Evolutionary conservation across 2,113 vertebrate species (phyloP), one percentile per base, ranked within the genome.

Genomic region (Neogobius melanostomus): DNA sequence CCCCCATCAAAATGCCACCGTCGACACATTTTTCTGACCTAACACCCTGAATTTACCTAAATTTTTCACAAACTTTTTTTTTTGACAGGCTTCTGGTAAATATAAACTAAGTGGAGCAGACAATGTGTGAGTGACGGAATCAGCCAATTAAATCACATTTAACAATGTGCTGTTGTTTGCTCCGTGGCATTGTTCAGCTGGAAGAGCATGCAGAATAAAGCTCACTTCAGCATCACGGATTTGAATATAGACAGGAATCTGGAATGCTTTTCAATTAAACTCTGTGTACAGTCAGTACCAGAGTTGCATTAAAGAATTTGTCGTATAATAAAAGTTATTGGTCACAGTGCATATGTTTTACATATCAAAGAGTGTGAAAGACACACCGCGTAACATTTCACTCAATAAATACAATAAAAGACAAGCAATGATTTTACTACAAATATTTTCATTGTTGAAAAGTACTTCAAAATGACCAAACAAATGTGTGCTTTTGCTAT

Each of bases 1-100:
- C 92, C 93, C 90, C 91, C 68, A 94, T 93, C 94, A 93, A 94
- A 95, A 93, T 85, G 84, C 91, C 85, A 91, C 91, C 87, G 91
- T 90, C 87, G 86, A 90, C 76, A 90, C 92, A 95, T 95, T 95
- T 85, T 95, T 95, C 94, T 95, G 72, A 76, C 79, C 47, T 68
- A 59, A 59, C 12, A 11, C 10, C 28, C 56, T 10, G 12, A 42
- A 12, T 59, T 59, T 57, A 57, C 54, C 56, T 6, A 11, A 8
- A n/a, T 50, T 50, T 15, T 4, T 36, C 28, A 2, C 28, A 36
- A 28, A 28, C 53, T 28, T 10, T 28, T 51, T 56, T 56, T 28
- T 36, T 36, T 3, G 28, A 36, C 3, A 12, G 53, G 53, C 9
- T 56, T 1, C 53, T 28, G 5, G 28, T 21, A 16, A 56, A 56